Conservation (phyloP, 2,113 vertebrate species). For the Shinisaurus crocodilurus region DNA sequence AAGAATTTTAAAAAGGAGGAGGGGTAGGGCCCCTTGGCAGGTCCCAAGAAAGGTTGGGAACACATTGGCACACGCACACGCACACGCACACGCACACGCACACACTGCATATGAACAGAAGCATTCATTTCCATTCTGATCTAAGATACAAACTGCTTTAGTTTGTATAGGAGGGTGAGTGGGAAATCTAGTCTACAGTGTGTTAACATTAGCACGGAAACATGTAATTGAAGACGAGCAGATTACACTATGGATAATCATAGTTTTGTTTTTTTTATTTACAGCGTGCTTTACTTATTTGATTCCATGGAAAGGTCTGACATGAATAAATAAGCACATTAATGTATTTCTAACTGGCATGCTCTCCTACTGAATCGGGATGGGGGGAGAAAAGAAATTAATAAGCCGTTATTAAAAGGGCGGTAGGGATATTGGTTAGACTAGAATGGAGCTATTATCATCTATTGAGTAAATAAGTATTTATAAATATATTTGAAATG, state of each 20-base stretch:
- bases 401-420: conserved; percentile 62
- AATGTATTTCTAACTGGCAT: conserved; percentile 69
- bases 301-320: conserved; percentile 30
- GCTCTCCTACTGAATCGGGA: conserved; percentile 57
- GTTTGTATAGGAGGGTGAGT: neutral
- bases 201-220: conserved; percentile 45
- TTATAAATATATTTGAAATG: conserved; percentile 70
- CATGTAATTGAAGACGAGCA: conserved; percentile 10
- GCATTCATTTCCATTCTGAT: neutral
- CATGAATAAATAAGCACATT: conserved; percentile 57
- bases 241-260: conserved; percentile 49
- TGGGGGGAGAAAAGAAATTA: conserved; percentile 64
- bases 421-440: conserved; percentile 61
- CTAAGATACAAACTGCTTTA: neutral
- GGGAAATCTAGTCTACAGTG: conserved; percentile 23
- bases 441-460: conserved; percentile 53
- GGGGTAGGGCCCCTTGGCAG: too few species aligned
- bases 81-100: neutral
- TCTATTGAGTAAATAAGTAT: conserved; percentile 58
- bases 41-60: too few species aligned
- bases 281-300: conserved; percentile 59
- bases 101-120: neutral
- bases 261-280: conserved; percentile 33
- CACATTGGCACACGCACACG: neutral
- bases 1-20: too few species aligned